phyloP scores from a whole-genome alignment of 2,888 invertebrate genomes.

The Agrotis puta region DNA sequence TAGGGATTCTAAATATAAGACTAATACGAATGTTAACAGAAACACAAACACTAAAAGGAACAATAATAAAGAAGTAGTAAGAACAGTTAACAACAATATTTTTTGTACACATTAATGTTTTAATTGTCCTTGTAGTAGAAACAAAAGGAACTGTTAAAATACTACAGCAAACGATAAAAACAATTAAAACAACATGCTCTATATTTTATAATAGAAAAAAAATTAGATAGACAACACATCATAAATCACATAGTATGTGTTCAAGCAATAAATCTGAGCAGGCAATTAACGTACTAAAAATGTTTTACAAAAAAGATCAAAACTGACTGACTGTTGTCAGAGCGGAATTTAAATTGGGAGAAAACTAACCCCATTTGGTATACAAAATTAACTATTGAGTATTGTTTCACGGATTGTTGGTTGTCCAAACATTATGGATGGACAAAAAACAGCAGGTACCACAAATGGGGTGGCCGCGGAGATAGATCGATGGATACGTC shows the following conservation, averaged over 20 bases:
- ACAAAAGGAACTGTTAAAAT: conserved; percentile 32
- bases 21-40: background rate
- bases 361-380: conserved; percentile 75
- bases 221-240: conserved; percentile 63
- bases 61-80: background rate
- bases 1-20: too few species aligned
- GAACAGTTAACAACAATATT: conserved; percentile 16
- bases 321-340: conserved; percentile 75
- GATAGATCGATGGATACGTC: conserved; percentile 69
- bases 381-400: conserved; percentile 85
- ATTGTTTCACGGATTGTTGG: conserved; percentile 87
- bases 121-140: conserved; percentile 46
- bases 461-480: conserved; percentile 62
- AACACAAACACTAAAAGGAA: background rate
- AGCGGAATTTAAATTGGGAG: conserved; percentile 84
- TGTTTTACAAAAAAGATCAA: conserved; percentile 70
- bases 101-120: conserved; percentile 19
- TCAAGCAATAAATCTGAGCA: conserved; percentile 80
- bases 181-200: conserved; percentile 60
- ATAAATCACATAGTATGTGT: conserved; percentile 64
- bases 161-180: conserved; percentile 26
- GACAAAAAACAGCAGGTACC: conserved; percentile 90
- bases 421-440: conserved; percentile 83
- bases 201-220: conserved; percentile 56
- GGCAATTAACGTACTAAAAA: conserved; percentile 75